Conservation (phyloP, 1,140 invertebrate species). For the Heterodera schachtii region DNA sequence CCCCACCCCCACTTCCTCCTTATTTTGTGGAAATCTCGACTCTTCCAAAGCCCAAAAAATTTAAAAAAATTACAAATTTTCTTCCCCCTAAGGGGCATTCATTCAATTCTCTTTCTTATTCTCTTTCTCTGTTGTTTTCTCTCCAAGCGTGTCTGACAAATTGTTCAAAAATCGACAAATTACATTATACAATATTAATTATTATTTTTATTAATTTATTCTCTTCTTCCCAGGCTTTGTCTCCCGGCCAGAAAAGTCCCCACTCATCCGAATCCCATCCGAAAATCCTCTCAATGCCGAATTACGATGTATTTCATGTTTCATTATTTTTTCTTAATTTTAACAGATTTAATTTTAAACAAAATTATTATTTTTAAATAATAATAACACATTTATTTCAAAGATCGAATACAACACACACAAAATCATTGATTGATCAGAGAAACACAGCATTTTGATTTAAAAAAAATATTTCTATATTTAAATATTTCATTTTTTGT, state of each 20-base stretch:
- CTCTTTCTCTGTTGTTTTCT: neutral
- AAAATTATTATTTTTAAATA: neutral
- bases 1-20: too few relatives aligned
- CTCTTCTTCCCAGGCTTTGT: neutral
- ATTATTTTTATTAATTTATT: neutral
- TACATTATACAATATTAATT: neutral
- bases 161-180: too few relatives aligned
- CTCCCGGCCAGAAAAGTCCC: neutral
- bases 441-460: neutral
- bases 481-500: neutral
- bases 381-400: neutral
- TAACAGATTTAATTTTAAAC: slow-evolving; percentile 3
- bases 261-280: slow-evolving; percentile 4
- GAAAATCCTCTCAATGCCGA: neutral
- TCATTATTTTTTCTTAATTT: neutral
- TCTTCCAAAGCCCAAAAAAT: neutral
- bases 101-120: too few relatives aligned
- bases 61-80: neutral
- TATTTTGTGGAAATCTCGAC: neutral
- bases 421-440: neutral
- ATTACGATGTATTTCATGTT: slow-evolving; percentile 13
- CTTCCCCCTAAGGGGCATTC: neutral
- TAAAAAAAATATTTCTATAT: slow-evolving; percentile 7
- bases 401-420: neutral
- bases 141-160: neutral